These are phyloP conservation scores for Rattus rattus DNA, from an alignment of 2,113 vertebrate species.

Conservation along the genomic window DNA sequence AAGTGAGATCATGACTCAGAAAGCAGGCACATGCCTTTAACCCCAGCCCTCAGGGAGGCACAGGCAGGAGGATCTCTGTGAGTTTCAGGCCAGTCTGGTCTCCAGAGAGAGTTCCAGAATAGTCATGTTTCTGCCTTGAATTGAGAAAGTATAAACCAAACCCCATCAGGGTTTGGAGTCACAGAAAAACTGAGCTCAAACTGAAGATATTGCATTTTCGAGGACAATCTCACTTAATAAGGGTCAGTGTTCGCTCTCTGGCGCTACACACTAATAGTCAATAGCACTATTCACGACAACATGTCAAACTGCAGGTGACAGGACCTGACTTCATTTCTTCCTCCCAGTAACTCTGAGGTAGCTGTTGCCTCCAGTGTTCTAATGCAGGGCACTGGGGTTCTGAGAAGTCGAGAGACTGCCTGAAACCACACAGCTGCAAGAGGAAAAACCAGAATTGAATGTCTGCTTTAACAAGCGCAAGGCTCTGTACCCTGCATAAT, in stretches of 20 bases:
- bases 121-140: neutral
- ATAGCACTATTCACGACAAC: neutral
- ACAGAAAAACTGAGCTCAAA: slow-evolving; percentile 15
- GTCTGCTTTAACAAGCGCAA: slow-evolving; percentile 9
- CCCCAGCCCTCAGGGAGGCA: neutral
- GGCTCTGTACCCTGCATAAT: neutral
- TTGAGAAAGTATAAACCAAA: neutral
- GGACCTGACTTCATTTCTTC: slow-evolving; percentile 26
- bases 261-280: neutral
- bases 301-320: neutral
- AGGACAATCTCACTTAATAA: neutral
- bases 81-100: neutral
- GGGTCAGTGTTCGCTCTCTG: neutral
- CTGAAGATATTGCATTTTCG: neutral
- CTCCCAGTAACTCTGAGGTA: neutral
- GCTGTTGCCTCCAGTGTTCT: neutral
- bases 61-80: neutral
- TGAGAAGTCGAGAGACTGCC: neutral
- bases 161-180: neutral
- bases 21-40: neutral
- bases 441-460: neutral
- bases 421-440: neutral
- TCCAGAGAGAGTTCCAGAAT: neutral
- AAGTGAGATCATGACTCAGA: neutral
- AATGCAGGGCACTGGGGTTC: neutral